Evolutionary conservation across 2,888 invertebrate species (phyloP), one percentile per base, ranked within the genome.

Genomic region (Drosophila pseudotalamancana): DNA sequence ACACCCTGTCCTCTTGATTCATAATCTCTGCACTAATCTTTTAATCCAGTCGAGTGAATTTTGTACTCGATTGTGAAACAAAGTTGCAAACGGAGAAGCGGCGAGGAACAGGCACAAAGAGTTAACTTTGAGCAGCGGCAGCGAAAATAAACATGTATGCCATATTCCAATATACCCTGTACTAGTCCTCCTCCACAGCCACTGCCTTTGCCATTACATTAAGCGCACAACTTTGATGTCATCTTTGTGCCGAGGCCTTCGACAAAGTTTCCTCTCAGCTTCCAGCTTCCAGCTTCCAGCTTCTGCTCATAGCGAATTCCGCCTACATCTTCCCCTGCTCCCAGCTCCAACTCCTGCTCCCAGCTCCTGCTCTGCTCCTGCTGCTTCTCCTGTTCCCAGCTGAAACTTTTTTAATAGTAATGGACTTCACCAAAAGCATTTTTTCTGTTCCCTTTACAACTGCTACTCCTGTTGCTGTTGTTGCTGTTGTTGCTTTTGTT

Each of bases 1-100:
- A 56, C 32, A 27, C 12, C 31, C 43, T 51, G n/a, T n/a, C n/a
- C 73, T 59, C 64, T 67, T 67, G 78, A 88, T 79, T 88, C 89
- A 90, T 90, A 90, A 89, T 89, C 90, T 89, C 71, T 76, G 53
- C 71, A 72, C 83, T 90, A 90, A 90, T 89, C 89, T 88, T 83
- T 89, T 90, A 90, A 89, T 90, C 89, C 90, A 88, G 88, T 84
- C 89, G 89, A 90, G 84, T 89, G 89, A 90, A 89, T 89, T 89
- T 89, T 81, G 87, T 89, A 89, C 88, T 89, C 87, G 87, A 89
- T 90, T 88, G 81, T 80, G 76, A 80, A 84, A 84, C 81, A 88
- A 88, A 89, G 88, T 89, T 88, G 72, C 77, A 71, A 74, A 57
- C 70, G 76, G 61, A 54, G 31, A 46, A 54, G 57, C 59, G 39